Conservation (phyloP, 1,140 invertebrate genomes). For the Neuroterus valhalla region DNA sequence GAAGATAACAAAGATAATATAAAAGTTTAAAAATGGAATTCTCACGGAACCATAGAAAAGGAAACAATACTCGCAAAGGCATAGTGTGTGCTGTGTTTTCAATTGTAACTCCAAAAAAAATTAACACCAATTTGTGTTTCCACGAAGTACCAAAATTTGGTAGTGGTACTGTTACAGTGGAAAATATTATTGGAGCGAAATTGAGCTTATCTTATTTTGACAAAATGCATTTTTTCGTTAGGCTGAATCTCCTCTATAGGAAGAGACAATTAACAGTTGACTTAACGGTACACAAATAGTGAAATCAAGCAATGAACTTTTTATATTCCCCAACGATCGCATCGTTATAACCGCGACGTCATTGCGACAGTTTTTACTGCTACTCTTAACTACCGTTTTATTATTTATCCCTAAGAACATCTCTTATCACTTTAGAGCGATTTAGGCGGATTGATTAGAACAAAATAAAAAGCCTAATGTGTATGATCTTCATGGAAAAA, state of each 20-base stretch:
- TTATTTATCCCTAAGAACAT: slow-evolving; percentile 2
- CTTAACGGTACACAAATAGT: slow-evolving; percentile 5
- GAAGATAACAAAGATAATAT: too few species aligned
- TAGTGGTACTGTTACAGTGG: too few species aligned
- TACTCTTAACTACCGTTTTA: neutral
- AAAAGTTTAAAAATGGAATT: too few species aligned
- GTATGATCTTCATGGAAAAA: too few species aligned
- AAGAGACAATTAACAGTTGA: slow-evolving; percentile 15
- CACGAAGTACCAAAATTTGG: too few species aligned
- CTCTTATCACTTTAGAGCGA: neutral
- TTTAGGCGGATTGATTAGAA: neutral
- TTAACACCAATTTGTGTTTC: too few species aligned
- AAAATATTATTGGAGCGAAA: neutral
- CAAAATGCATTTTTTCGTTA: neutral
- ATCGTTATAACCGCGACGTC: neutral
- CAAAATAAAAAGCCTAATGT: too few species aligned
- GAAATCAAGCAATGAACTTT: slow-evolving; percentile 23
- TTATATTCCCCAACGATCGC: slow-evolving; percentile 4
- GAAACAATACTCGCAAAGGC: too few species aligned
- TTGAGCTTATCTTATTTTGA: neutral
- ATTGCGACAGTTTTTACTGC: slow-evolving; percentile 7
- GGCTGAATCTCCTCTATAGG: neutral
- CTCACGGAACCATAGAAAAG: too few species aligned
- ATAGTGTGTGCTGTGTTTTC: too few species aligned
- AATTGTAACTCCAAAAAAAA: too few species aligned